Base-by-base conservation (phyloP, 2,797 vertebrate species). In the Gymnothorax reevesii region DNA sequence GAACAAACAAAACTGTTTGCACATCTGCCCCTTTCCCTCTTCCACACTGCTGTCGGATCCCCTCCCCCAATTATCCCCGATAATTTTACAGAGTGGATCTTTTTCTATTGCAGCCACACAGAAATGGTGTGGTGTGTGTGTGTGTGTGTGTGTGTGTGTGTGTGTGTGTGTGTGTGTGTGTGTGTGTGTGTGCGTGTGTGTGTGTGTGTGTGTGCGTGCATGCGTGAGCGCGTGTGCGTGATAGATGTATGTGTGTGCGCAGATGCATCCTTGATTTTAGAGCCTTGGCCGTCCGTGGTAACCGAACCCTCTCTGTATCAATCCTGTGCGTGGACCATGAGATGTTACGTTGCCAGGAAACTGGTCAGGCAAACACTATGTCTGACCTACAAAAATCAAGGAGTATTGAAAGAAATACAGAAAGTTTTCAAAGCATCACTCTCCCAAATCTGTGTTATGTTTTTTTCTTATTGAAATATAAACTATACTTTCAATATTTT, bases 211-310 rank as follows among this genome's bases (percentile, higher is more conserved):
- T 84, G 85, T 86, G 54, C 60, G 25, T 64, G 17, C 71, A 22
- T 82, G 79, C n/a, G 57, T 87, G 59, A 54, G 59, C 3, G 13
- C 54, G 85, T 84, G 85, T 86, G 54, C 60, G 25, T 64, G 17
- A 22, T 82, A 66, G 55, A 82, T 82, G 80, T 71, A n/a, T 17
- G 54, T 66, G 71, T 62, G 75, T 64, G 82, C n/a, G 6, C n/a
- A 27, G 73, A 80, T 52, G n/a, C 84, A 83, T 82, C 49, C 80
- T 75, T 52, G 27, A 27, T 69, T 52, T 73, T 33, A 83, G 33
- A 62, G 22, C 84, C 82, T 60, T 52, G 71, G n/a, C 69, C 82
- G 82, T 52, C 84, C 88, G 88, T 87, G 89, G 86, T 83, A 55
- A 90, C 86, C 52, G 20, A 55, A 69, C 20, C 82, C 27, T 66